Evolutionary conservation across 2,113 vertebrate genomes (phyloP), one percentile per base, ranked within the genome.

Genomic region (Percopsis transmontana): DNA sequence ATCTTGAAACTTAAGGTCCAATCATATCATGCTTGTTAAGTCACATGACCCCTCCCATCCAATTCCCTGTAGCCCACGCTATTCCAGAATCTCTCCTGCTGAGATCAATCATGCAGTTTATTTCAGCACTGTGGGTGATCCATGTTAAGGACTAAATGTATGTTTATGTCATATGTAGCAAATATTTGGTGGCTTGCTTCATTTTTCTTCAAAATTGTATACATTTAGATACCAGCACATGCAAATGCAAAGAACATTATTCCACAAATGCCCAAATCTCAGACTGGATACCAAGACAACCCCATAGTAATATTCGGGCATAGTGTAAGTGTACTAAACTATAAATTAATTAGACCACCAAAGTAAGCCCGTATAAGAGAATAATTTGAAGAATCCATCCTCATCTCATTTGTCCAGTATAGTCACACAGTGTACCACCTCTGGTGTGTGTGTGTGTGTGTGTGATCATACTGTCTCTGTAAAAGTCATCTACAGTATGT

Each of bases 401-500:
- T 12, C 58, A 4, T 45, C 8, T 62, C 27, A 52, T 62, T 72
- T 61, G 56, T 72, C 73, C 45, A 56, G 50, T 48, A 64, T 58
- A 55, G 74, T 81, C 61, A 80, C 73, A 83, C 76, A 74, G n/a
- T n/a, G n/a, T n/a, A n/a, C n/a, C n/a, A n/a, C n/a, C n/a, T n/a
- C n/a, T n/a, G 56, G 63, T 20, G 39, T 21, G 44, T 48, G 48
- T 53, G 59, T 55, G 51, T 64, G 75, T 74, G 57, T 66, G 60
- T 74, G 78, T 72, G 76, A 76, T 74, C 5, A 50, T 73, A 81
- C 47, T 12, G 55, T 53, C 76, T 73, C 80, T 90, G 84, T 85
- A 72, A 90, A 90, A 89, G 76, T 85, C 72, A 89, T 88, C 72
- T 76, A 27, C 81, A 71, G 80, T 74, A 75, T 72, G 72, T 62